Percentiles rank a stretch among this genome's conserved stretches.
Conservation (phyloP, 2,113 vertebrate genomes). For the Chlamydotis undulata region DNA sequence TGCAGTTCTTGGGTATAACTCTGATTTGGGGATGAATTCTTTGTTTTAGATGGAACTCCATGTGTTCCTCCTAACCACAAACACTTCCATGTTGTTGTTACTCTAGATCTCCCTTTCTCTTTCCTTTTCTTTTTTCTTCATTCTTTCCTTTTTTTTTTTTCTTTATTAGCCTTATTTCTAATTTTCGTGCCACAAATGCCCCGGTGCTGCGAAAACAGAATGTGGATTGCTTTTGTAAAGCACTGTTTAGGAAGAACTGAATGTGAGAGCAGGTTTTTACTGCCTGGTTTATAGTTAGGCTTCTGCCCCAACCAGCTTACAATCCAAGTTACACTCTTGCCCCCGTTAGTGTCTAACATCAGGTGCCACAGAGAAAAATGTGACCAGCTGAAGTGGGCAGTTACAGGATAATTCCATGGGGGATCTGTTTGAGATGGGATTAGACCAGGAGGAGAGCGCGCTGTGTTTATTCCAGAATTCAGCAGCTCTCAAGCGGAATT, state of each 20-base stretch:
- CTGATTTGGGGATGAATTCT: background rate
- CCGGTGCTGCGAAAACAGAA: background rate
- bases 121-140: no score
- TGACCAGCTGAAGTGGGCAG: background rate
- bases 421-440: background rate
- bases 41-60: background rate
- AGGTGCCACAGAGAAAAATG: background rate
- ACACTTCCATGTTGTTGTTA: background rate
- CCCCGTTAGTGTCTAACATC: background rate
- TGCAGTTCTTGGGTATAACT: background rate
- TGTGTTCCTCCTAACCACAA: background rate
- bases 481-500: background rate
- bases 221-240: background rate
- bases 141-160: rapidly evolving
- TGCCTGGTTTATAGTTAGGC: background rate
- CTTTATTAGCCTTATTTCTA: background rate
- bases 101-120: background rate
- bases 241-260: background rate
- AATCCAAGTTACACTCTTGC: background rate
- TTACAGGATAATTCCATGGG: background rate
- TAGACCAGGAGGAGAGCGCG: background rate
- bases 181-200: background rate
- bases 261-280: background rate
- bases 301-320: background rate
- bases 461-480: background rate